phyloP scores from a whole-genome alignment of 2,888 invertebrate species.

The Lordiphosa andalusiaca region DNA sequence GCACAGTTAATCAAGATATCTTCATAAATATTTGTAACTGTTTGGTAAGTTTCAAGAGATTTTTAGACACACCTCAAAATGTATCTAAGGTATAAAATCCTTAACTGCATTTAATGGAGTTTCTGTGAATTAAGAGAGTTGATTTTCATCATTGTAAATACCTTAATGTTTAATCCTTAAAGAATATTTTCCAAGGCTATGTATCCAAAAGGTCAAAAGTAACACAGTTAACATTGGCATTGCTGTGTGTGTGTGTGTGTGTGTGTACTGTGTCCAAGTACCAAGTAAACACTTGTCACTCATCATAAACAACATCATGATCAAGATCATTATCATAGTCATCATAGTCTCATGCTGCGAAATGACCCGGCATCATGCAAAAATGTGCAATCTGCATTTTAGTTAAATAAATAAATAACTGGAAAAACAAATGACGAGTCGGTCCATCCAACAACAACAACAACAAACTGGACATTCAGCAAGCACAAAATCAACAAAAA shows the following conservation, averaged over 20 bases:
- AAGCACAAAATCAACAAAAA: constrained; percentile 52
- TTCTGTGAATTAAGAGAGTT: too few species aligned
- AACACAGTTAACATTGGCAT: too few species aligned
- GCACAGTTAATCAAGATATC: too few species aligned
- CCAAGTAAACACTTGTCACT: constrained; percentile 30
- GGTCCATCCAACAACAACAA: constrained; percentile 24
- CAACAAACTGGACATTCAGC: constrained; percentile 66
- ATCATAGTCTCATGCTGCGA: constrained; percentile 14
- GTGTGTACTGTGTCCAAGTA: constrained; percentile 6
- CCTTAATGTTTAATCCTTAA: too few species aligned
- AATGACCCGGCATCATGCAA: constrained; percentile 37
- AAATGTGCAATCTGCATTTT: constrained; percentile 63
- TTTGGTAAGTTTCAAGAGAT: too few species aligned
- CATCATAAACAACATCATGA: constrained; percentile 23
- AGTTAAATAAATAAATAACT: constrained; percentile 51
- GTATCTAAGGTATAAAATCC: too few species aligned
- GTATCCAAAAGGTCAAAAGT: too few species aligned
- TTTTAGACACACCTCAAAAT: too few species aligned
- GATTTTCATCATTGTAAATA: too few species aligned
- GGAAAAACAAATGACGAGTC: constrained; percentile 18
- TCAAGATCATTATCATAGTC: constrained; percentile 22
- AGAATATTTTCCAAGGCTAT: too few species aligned
- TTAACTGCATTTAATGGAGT: too few species aligned
- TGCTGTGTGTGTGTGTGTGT: neutral
- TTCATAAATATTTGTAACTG: too few species aligned